Evolutionary conservation across 1,140 invertebrate genomes (phyloP).

Genomic region (Caerostris extrusa): DNA sequence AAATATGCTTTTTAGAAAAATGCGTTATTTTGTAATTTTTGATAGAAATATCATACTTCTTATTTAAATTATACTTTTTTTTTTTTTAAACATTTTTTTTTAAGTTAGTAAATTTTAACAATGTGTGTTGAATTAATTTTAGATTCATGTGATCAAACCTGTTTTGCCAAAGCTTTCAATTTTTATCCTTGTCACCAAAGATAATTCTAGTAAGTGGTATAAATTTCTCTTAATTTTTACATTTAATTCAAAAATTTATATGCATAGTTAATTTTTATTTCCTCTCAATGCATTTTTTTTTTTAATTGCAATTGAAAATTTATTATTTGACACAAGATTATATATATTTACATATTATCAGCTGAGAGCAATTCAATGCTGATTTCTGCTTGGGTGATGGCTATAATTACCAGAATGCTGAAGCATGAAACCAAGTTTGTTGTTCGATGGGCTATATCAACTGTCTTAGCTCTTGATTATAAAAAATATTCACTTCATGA

Average conservation of each 20-base stretch:
- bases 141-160: conserved; percentile 70
- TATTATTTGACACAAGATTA: not conserved
- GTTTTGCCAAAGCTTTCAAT: conserved; percentile 61
- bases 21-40: not conserved
- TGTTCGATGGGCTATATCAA: conserved; percentile 39
- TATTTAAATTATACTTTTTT: not conserved
- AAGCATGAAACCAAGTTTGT: conserved; percentile 62
- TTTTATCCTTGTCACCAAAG: not conserved
- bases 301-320: not conserved
- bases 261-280: not conserved
- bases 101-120: not conserved
- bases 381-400: conserved; percentile 36
- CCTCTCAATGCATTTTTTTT: not conserved
- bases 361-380: not conserved
- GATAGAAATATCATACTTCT: not conserved
- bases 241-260: not conserved
- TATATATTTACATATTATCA: not conserved
- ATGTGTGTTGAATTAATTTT: not conserved
- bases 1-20: not conserved
- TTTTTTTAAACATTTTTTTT: not conserved
- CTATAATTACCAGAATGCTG: conserved; percentile 51
- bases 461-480: conserved; percentile 46
- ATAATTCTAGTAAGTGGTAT: not conserved
- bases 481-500: conserved; percentile 1
- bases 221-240: not conserved